Base-by-base conservation (phyloP, 2,888 invertebrate species). In the Platynereis dumerilii region DNA sequence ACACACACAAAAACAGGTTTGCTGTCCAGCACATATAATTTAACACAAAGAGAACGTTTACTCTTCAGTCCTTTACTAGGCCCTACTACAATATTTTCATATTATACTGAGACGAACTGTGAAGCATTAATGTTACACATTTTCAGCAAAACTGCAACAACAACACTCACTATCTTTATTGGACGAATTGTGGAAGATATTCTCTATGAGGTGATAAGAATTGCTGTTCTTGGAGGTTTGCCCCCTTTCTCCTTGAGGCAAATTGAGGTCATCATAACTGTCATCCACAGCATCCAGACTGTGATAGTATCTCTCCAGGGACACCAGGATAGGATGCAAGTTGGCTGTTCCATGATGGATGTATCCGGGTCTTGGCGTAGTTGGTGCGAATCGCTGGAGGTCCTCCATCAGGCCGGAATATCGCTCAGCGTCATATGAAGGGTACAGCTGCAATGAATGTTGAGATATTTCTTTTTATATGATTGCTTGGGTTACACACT, bases 261-360 rank as follows among this genome's bases (percentile, higher is more conserved):
- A 55, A 55, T 72, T 74, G 20, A 72, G 57, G 44, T 74, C 73
- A 53, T 72, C 72, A 39, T 71, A 72, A 12, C 66, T 64, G 5
- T 68, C 58, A 2, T 66, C 69, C 15, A 69, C 67, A 1, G 68
- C 66, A 54, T 65, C 65, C 26, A 60, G 65, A 24, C 60, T 64
- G 22, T 68, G 65, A 44, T 74, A 76, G 64, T 67, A 74, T 10
- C 74, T 66, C 61, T 76, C 77, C 53, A 77, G 53, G 54, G 68
- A 67, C 12, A 74, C 68, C 26, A 77, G 54, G 20, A 77, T 59
- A 20, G 73, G 69, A 67, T 78, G 78, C 24, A 78, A 67, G 29
- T 72, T 65, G 20, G 72, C 69, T 17, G 78, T 53, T n/a, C 29
- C 39, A 24, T 55, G 39, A 34, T 34, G 34, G 34, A 34, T 34